Evolutionary conservation across 2,888 invertebrate genomes (phyloP).

Genomic region (Steinernema carpocapsae): DNA sequence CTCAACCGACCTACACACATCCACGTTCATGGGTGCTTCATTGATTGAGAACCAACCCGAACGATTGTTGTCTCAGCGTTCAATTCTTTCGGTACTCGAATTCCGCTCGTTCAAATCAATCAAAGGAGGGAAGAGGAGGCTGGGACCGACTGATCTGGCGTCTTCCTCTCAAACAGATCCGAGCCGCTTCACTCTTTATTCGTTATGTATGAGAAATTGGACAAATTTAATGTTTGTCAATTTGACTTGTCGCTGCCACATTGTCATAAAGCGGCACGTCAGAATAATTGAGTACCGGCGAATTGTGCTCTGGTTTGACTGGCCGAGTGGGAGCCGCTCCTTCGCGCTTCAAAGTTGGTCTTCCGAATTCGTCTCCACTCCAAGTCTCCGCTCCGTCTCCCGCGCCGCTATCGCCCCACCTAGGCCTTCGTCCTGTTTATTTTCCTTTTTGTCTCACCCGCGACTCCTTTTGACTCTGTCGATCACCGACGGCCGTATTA

Average conservation of each 20-base stretch:
- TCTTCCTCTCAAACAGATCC: neutral
- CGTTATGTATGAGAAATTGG: slow-evolving; percentile 14
- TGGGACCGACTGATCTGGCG: neutral
- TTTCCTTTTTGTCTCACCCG: neutral
- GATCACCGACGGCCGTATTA: too few relatives aligned
- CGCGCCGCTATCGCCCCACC: too few relatives aligned
- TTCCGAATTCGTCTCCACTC: too few relatives aligned
- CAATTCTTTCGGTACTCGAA: slow-evolving; percentile 2
- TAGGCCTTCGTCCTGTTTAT: too few relatives aligned
- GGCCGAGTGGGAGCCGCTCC: too few relatives aligned
- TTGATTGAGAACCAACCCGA: slow-evolving; percentile 26
- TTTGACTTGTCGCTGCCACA: slow-evolving; percentile 5
- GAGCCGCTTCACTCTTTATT: slow-evolving; percentile 3
- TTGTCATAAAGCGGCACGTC: slow-evolving; percentile 30
- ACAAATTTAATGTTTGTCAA: slow-evolving; percentile 33
- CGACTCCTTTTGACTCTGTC: neutral
- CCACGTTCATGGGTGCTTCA: slow-evolving; percentile 25
- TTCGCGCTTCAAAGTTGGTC: too few relatives aligned
- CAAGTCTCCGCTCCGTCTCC: too few relatives aligned
- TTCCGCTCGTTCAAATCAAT: neutral
- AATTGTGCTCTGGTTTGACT: neutral
- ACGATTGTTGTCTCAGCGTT: slow-evolving; percentile 15
- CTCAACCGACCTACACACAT: slow-evolving; percentile 8
- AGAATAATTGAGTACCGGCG: slow-evolving; percentile 15
- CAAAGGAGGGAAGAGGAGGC: neutral